These are phyloP conservation scores for Luehdorfia chinensis DNA, from an alignment of 1,140 invertebrate genomes.

Conservation along the genomic window DNA sequence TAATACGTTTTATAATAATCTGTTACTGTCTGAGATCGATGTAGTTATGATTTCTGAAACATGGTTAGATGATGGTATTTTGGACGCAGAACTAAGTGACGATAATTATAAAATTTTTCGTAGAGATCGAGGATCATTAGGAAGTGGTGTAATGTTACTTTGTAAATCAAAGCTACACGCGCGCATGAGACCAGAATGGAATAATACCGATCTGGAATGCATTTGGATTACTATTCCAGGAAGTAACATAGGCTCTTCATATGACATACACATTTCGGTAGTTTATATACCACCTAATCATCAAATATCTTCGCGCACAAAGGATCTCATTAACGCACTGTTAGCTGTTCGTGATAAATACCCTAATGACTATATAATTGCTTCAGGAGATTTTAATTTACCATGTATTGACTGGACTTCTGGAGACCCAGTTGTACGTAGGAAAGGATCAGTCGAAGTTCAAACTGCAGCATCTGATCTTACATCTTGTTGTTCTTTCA, in stretches of 20 bases:
- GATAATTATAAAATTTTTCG: conserved; percentile 7
- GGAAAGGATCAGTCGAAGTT: conserved; percentile 11
- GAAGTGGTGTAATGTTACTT: conserved; percentile 10
- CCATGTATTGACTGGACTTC: conserved; percentile 14
- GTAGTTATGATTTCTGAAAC: conserved; percentile 1
- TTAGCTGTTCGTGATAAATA: neutral
- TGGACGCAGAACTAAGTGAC: conserved; percentile 1
- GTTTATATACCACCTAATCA: conserved; percentile 14
- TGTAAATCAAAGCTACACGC: conserved; percentile 6
- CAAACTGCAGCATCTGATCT: conserved; percentile 9
- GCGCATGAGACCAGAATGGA: conserved; percentile 4
- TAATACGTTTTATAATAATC: no score
- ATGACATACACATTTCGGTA: conserved; percentile 12
- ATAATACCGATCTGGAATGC: conserved; percentile 3
- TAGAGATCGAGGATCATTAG: conserved; percentile 3
- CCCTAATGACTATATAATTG: conserved; percentile 13
- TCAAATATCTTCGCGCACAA: neutral
- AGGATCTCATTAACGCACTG: neutral
- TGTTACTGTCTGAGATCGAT: conserved; percentile 1
- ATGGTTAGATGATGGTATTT: conserved; percentile 11
- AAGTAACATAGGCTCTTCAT: neutral
- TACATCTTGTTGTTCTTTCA: neutral
- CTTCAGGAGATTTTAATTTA: conserved; percentile 7
- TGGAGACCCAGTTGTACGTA: neutral
- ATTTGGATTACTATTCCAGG: conserved; percentile 4